Evolutionary conservation across 2,113 vertebrate species (phyloP), one percentile per base, ranked within the genome.

Genomic region (Mohoua ochrocephala): DNA sequence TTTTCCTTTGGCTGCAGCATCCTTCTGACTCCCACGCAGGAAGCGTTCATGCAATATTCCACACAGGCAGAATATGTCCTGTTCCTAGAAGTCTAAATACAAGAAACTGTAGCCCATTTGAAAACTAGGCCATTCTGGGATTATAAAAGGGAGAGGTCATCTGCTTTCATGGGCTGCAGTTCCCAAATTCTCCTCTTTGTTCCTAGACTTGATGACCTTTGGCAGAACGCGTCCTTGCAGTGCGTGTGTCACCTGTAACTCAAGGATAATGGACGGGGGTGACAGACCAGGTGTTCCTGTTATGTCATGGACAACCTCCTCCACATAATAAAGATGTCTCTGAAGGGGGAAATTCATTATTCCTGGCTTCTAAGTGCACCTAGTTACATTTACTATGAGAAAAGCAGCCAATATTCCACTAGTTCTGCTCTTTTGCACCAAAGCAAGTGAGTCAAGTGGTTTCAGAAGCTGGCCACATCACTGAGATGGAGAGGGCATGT

Each of bases 81-180:
- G 5, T 95, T 97, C 96, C 93, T 96, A 96, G 95, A 97, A 97
- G 89, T 91, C 87, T 77, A 91, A 79, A 91, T 19, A 71, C 60
- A 89, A 84, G 87, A 95, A 95, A 89, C 28, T 60, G 53, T 42
- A 71, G 69, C 53, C 84, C 37, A 13, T 75, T 92, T 73, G 37
- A 88, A 87, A 92, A 37, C 47, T 19, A 59, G 2, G 2, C 73
- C 54, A 44, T 53, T 56, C 39, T 41, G 57, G 60, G 52, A 33
- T 61, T 77, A 6, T 57, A 19, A n/a, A 84, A 44, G 33, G 35
- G 50, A 96, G 69, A 80, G 41, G n/a, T 47, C 57, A 47, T 59
- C n/a, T 92, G 71, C 59, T 77, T 88, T 82, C 28, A 11, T 12
- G 35, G 65, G 50, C 81, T 87, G 11, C 35, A 39, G 30, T 27